Conservation (phyloP, 2,113 vertebrate species). For the Burhinus bistriatus region DNA sequence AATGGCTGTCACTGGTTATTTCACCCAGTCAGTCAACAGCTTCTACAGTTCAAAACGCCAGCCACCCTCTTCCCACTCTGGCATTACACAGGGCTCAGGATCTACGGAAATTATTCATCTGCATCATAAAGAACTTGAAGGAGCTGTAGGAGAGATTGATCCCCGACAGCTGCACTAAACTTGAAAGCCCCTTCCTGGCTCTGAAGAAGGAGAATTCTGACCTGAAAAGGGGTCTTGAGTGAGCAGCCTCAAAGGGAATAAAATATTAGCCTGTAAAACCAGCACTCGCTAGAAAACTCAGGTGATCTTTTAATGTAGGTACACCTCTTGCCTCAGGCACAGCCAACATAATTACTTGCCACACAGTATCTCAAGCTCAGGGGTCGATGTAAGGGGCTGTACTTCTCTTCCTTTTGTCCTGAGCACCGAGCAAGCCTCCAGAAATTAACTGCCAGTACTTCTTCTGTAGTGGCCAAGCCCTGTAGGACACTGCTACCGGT, state of each 20-base stretch:
- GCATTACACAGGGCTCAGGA: not conserved
- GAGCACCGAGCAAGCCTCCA: not conserved
- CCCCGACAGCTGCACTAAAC: conserved; percentile 36
- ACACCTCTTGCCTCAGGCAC: conserved; percentile 37
- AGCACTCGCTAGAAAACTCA: conserved; percentile 35
- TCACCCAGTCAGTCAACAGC: conserved; percentile 12
- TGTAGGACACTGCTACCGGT: rapidly evolving
- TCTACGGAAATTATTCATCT: conserved; percentile 36
- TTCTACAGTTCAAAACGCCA: conserved; percentile 34
- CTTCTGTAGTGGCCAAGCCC: not conserved
- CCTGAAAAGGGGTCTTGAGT: conserved; percentile 47
- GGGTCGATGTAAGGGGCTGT: not conserved
- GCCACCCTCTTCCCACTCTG: not conserved
- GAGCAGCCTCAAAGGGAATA: conserved; percentile 56
- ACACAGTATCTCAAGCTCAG: not conserved
- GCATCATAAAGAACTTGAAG: conserved; percentile 62
- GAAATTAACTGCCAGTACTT: not conserved
- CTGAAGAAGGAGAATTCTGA: conserved; percentile 54
- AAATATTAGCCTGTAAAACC: conserved; percentile 54
- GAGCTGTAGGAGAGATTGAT: conserved; percentile 47
- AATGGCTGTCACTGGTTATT: conserved; percentile 20
- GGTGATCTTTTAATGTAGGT: conserved; percentile 57
- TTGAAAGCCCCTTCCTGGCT: conserved; percentile 52
- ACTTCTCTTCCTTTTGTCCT: not conserved
- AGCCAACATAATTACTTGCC: not conserved